Evolutionary conservation across 2,113 vertebrate species (phyloP), one percentile per base, ranked within the genome.

Genomic region (Entomyzon cyanotis): DNA sequence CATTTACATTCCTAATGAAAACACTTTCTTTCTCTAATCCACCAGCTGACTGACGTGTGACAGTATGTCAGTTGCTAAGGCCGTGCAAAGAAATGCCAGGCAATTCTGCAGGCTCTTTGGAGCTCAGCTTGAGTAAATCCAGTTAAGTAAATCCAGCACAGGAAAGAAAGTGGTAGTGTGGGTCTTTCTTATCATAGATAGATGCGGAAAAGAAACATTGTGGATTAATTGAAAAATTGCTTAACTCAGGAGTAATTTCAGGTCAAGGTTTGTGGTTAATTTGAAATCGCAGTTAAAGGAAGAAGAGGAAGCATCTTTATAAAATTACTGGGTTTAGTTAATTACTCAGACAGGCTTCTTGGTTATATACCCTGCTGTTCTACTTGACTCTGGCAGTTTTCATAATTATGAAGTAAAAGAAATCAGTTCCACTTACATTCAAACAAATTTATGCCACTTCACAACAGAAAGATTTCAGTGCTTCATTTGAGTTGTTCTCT

Each of bases 91-190:
- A 90, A 86, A 86, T 80, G 44, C 63, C 76, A 75, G 59, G 75
- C 82, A 88, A 21, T 92, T 92, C 63, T 91, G 47, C 60, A 90
- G 85, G 28, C 63, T 90, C 42, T 93, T 35, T 87, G 46, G 59
- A 79, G 35, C 82, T 91, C 68, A 64, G 68, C 71, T 94, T 80
- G 63, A 79, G 39, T 65, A 89, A 96, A 94, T 93, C 81, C 94
- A 82, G 76, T 96, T 96, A 94, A 90, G 60, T 81, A 92, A 91
- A 95, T 94, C 78, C 89, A 84, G 25, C 83, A 44, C 30, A 47
- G 67, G 59, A 86, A 94, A 70, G 75, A 85, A 93, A 59, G 73
- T 74, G 69, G 68, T 80, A 16, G 11, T 67, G 52, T 67, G 62
- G 64, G 49, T 67, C 56, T 89, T 93, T 65, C 27, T 87, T 87